Evolutionary conservation across 2,113 vertebrate species (phyloP).

Genomic region (Python bivittatus): DNA sequence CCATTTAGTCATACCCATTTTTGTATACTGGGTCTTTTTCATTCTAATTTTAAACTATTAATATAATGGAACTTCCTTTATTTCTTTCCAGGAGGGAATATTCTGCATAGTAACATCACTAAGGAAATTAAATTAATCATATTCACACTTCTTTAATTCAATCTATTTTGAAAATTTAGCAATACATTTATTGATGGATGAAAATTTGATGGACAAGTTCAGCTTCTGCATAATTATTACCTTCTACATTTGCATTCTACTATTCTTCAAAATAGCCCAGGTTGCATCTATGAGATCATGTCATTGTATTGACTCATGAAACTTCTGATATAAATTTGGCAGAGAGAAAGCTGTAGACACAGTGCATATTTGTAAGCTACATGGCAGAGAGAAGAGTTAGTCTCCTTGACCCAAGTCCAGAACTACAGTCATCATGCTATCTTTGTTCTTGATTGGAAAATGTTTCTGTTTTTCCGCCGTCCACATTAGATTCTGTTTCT

Average conservation of each 20-base stretch:
- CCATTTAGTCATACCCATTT: slow-evolving; percentile 31
- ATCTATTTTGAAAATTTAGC: slow-evolving; percentile 45
- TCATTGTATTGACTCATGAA: background rate
- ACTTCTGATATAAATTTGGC: background rate
- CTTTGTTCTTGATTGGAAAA: slow-evolving; percentile 52
- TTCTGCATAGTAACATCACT: slow-evolving; percentile 48
- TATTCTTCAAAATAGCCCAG: background rate
- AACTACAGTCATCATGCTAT: background rate
- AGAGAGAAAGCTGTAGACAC: background rate
- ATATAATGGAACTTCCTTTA: slow-evolving; percentile 32
- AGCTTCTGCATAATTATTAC: slow-evolving; percentile 33
- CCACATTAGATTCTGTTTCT: slow-evolving; percentile 62
- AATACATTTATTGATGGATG: slow-evolving; percentile 59
- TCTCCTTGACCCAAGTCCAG: background rate
- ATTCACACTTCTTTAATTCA: slow-evolving; percentile 52
- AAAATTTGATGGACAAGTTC: slow-evolving; percentile 62
- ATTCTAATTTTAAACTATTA: slow-evolving; percentile 38
- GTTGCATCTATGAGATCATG: background rate
- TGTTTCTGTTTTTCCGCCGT: slow-evolving; percentile 63
- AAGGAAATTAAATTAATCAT: slow-evolving; percentile 57
- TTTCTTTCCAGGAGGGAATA: slow-evolving; percentile 47
- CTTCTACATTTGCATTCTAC: background rate
- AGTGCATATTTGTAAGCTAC: background rate
- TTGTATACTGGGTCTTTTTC: slow-evolving; percentile 39
- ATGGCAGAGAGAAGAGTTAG: background rate